Evolutionary conservation across 2,113 vertebrate genomes (phyloP), one percentile per base, ranked within the genome.

Genomic region (Lepus timidus): DNA sequence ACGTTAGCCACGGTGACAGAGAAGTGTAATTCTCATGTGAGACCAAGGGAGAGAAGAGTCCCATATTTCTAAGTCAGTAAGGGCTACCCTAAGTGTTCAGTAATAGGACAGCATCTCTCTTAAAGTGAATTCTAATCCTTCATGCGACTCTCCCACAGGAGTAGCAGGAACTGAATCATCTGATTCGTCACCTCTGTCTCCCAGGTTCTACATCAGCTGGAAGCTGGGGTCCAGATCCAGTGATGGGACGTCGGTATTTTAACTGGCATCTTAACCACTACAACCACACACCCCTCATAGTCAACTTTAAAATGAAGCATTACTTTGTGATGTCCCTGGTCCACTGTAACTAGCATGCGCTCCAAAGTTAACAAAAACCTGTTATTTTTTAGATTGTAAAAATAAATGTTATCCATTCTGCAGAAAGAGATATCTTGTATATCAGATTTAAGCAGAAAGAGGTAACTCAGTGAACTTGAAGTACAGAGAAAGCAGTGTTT

Each of bases 361-460:
- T n/a, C 9, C 20, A 81, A 64, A 36, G 3, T 62, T 67, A 81
- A 74, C 39, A 90, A 13, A 93, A 71, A 12, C 22, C 25, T 31
- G 20, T 29, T 33, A 16, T 74, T 31, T 49, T 92, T 93, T 71
- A 36, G 12, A 62, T 39, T 82, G 14, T 62, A 64, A 67, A 95
- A 73, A n/a, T 65, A 70, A n/a, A 85, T 49, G 4, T 90, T 61
- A 62, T n/a, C 6, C 62, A 70, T 75, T 90, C 31, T 87, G 3
- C 13, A 84, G 33, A 19, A 91, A 73, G 13, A 20, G 6, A 65
- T 39, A 73, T 85, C 67, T 92, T 23, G 84, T 71, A 80, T 44
- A 76, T 49, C 27, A 52, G 89, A 25, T 70, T 87, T 80, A 73
- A 78, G 19, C 17, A 85, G 36, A 39, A 90, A 90, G 36, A 92